Evolutionary conservation across 2,888 invertebrate genomes (phyloP).

Genomic region (Chydorus sphaericus): DNA sequence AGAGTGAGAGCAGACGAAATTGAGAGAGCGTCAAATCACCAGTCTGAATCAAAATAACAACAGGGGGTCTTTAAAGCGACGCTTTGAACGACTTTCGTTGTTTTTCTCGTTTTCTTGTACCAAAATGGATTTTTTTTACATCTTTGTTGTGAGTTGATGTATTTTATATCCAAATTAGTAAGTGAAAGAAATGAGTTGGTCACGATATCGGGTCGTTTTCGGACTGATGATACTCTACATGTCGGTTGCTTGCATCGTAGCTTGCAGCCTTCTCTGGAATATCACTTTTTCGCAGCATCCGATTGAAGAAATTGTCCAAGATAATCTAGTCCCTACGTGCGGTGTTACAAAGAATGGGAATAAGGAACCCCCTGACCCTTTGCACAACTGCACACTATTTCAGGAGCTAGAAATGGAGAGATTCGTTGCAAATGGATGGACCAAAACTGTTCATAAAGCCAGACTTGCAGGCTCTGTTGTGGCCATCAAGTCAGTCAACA

Average conservation of each 20-base stretch:
- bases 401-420: background rate
- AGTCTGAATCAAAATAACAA: background rate
- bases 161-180: too few relatives aligned
- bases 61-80: background rate
- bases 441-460: conserved; percentile 13
- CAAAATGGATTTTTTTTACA: too few relatives aligned
- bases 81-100: background rate
- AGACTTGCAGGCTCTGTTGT: background rate
- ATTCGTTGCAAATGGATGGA: conserved; percentile 13
- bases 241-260: background rate
- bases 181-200: background rate
- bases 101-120: background rate
- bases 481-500: conserved; percentile 14
- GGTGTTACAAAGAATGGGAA: background rate
- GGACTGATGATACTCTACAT: background rate
- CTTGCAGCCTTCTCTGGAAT: background rate
- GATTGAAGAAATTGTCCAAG: background rate
- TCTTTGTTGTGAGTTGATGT: too few relatives aligned
- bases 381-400: background rate
- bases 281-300: background rate
- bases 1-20: too few relatives aligned
- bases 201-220: background rate
- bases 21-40: background rate
- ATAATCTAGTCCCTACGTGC: background rate
- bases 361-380: background rate